phyloP scores from a whole-genome alignment of 2,888 invertebrate genomes.

The Stegophylla sp. region DNA sequence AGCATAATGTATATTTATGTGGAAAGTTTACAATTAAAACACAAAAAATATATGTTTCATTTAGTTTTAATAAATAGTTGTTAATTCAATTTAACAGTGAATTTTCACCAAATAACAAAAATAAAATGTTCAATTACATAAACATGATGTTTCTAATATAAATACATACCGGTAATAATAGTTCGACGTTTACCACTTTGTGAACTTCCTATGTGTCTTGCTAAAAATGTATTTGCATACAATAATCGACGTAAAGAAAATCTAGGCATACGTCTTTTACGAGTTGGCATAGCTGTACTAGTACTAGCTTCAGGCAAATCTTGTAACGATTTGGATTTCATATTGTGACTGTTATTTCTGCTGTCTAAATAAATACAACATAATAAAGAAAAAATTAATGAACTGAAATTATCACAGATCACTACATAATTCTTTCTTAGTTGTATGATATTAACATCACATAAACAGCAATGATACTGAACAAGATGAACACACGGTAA shows the following conservation, averaged over 20 bases:
- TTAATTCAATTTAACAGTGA: neutral
- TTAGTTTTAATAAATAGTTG: no score
- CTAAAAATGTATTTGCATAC: constrained; percentile 68
- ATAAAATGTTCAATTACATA: neutral
- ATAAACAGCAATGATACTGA: constrained; percentile 49
- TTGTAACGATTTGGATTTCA: constrained; percentile 62
- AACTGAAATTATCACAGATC: constrained; percentile 22
- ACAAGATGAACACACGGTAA: constrained; percentile 44
- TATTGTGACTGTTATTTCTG: constrained; percentile 39
- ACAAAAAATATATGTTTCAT: no score
- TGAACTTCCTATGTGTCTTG: constrained; percentile 50
- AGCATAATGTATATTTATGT: no score
- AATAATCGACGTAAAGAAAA: constrained; percentile 76
- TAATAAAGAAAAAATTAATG: constrained; percentile 59
- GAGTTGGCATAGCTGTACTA: constrained; percentile 65
- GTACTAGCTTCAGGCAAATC: constrained; percentile 66
- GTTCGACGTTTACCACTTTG: constrained; percentile 51
- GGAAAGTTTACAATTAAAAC: no score
- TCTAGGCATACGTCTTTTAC: constrained; percentile 56
- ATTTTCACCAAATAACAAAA: neutral
- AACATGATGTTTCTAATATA: constrained; percentile 1
- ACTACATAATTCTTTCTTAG: constrained; percentile 58
- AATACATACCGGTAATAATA: constrained; percentile 47
- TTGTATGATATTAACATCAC: constrained; percentile 20
- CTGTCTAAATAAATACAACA: constrained; percentile 45